A percentile compares a stretch with the other conserved stretches of the same genome.
phyloP scores from a whole-genome alignment of 2,113 vertebrate genomes.

The Solenodon paradoxus region DNA sequence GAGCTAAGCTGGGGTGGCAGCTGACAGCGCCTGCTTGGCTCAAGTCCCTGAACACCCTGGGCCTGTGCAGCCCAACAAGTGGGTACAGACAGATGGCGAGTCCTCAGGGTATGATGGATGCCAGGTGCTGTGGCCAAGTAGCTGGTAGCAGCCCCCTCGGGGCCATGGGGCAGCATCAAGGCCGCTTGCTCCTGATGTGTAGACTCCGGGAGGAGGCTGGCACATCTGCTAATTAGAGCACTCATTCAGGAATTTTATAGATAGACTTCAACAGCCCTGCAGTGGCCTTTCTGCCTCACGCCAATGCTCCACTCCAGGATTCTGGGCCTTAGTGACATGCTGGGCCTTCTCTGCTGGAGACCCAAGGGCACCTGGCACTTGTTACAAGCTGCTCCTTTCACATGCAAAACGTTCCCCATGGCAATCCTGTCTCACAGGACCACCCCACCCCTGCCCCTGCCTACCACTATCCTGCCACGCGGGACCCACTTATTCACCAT shows the following conservation, averaged over 20 bases:
- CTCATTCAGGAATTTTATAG: background rate
- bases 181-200: conserved; percentile 39
- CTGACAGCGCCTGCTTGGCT: background rate
- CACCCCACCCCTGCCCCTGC: background rate
- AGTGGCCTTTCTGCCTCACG: background rate
- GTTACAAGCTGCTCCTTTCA: background rate
- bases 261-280: background rate
- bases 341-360: background rate
- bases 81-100: conserved; percentile 60
- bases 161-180: background rate
- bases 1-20: background rate
- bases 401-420: background rate
- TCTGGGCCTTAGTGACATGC: background rate
- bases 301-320: accelerated
- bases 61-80: conserved; percentile 51
- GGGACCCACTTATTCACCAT: background rate
- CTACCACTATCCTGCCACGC: accelerated
- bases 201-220: background rate
- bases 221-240: background rate
- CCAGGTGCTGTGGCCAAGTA: conserved; percentile 47
- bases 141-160: conserved; percentile 18
- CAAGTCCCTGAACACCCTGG: background rate
- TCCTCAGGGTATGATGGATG: background rate
- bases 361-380: too few relatives aligned
- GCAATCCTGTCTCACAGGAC: background rate